phyloP scores from a whole-genome alignment of 2,888 invertebrate genomes.

The Norana najaformis region DNA sequence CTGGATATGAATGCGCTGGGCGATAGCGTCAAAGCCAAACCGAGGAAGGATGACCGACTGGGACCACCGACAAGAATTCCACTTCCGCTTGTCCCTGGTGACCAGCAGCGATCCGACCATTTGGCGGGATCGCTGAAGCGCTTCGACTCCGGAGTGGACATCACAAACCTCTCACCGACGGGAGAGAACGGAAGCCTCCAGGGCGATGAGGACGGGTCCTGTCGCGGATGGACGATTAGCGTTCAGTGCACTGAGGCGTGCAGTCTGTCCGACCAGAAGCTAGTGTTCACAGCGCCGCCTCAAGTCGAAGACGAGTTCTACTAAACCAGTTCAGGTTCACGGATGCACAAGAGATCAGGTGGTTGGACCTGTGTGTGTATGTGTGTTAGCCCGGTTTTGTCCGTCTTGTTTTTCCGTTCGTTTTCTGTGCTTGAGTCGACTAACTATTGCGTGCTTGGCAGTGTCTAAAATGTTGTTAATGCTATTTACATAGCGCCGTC shows the following conservation, averaged over 20 bases:
- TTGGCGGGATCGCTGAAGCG: constrained; percentile 36
- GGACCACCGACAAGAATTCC: constrained; percentile 40
- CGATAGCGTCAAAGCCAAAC: constrained; percentile 31
- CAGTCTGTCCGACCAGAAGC: constrained; percentile 7
- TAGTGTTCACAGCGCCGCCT: background rate
- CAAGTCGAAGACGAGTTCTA: constrained; percentile 17
- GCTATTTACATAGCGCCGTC: background rate
- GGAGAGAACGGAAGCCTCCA: background rate
- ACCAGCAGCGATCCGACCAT: background rate
- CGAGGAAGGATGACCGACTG: constrained; percentile 38
- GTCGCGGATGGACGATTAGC: background rate
- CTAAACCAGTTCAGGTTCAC: background rate
- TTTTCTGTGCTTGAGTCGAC: background rate
- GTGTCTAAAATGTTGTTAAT: background rate
- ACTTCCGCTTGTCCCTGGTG: constrained; percentile 33
- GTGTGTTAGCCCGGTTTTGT: background rate
- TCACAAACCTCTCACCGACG: constrained; percentile 34
- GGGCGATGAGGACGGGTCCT: background rate
- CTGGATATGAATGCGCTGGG: background rate
- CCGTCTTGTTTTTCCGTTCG: background rate
- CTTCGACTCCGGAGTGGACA: constrained; percentile 47
- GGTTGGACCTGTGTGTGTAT: background rate
- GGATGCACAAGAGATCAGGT: background rate
- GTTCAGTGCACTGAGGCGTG: background rate
- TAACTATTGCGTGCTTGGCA: background rate